Base-by-base conservation (phyloP, 1,140 invertebrate genomes). In the Eciton burchellii region DNA sequence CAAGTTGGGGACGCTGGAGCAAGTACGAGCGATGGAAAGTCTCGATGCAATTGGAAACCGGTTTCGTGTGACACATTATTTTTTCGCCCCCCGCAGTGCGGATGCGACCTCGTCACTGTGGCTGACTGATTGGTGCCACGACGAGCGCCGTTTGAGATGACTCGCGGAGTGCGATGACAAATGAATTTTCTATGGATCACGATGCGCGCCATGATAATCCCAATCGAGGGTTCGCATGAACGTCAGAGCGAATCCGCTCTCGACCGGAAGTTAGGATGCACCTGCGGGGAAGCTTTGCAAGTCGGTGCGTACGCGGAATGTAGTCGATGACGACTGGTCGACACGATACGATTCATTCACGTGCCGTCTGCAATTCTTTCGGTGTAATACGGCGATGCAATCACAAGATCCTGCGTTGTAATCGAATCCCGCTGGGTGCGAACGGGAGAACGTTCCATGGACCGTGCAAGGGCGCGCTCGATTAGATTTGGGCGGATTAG, bases 401-500 rank as follows among this genome's bases (percentile, higher is more conserved):
- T 74, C 56, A 76, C 74, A 88, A 88, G 88, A 89, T 85, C 76
- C 81, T 76, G 84, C 62, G 59, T 84, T 57, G 70, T 89, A 90
- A 91, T 89, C 85, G 83, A 89, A 89, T 91, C 65, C 52, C 63
- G 62, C 63, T 73, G 57, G 84, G 62, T 59, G 68, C 59, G 49
- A 79, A 65, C 60, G 65, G 81, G 66, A 82, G 71, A 82, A 57
- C 54, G 76, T 74, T 81, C 29, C 56, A 29, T 72, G 76, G 70
- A 62, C 83, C 57, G 72, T 26, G 52, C 9, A 16, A 73, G 79
- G 77, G 87, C 62, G 79, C 88, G 86, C 81, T 89, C 91, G 92
- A 94, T 94, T 93, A 93, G 93, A 93, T 93, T 93, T 93, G 92
- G 91, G 89, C 88, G 91, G 92, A 94, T 94, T 93, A 93, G 92